Base-by-base conservation (phyloP, 30 jellyfish, hydroid and myxozoan species). In the Phacellophora camtschatica region DNA sequence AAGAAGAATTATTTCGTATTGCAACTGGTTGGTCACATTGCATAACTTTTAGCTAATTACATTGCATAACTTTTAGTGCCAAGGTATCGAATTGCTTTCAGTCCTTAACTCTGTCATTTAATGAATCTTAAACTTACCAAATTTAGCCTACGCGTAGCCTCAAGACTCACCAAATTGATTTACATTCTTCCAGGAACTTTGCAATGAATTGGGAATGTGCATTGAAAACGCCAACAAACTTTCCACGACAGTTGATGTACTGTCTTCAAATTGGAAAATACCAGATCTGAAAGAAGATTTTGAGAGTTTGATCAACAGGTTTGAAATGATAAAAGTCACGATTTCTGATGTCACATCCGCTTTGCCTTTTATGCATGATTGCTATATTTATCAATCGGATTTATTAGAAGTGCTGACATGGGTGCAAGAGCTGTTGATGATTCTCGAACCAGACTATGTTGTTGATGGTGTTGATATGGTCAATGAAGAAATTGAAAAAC, bases 381-480 rank as follows among this genome's bases (percentile, higher is more conserved):
- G 92, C 30, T 90, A 50, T 48, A 28, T 31, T 15, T 74, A 42
- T 71, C 89, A 72, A 31, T 25, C 83, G 16, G 62, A 65, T 34
- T 11, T 90, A n/a, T 65, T 90, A 18, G 97, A 90, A 70, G 87
- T 83, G 37, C 41, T 76, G 25, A 88, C 96, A 2, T 90, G 97
- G 97, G 78, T 76, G 16, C 88, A 90, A 45, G 97, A 90, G 67
- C 7, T 82, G 61, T 49, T 90, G 13, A 43, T 56, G 27, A 50
- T 84, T 12, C 78, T 83, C 5, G 94, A 83, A 46, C 34, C 74
- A 7, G 94, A 90, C 5, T 64, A 51, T 33, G 16, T 30, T 13
- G 56, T 83, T 50, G 97, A 90, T 22, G 74, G 49, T 35, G 72
- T 42, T 0, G 94, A 83, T 5, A 87, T 83, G 25, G 76, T 69